These are phyloP conservation scores for Pyxicephalus adspersus DNA, from an alignment of 2,113 vertebrate species.

Conservation along the genomic window DNA sequence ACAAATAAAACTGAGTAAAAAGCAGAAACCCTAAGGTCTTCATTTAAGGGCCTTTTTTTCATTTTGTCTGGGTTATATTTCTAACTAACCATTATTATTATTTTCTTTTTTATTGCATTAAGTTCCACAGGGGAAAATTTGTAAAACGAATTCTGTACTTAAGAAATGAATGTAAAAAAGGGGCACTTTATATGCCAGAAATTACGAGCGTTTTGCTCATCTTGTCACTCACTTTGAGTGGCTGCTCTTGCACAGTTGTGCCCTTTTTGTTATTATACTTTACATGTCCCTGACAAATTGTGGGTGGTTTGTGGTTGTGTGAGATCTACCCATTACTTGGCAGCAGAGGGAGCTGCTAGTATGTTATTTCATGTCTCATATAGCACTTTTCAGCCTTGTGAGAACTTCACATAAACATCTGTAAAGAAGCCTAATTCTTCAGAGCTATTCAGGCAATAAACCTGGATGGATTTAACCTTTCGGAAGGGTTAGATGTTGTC, in stretches of 20 bases:
- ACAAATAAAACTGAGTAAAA: no score
- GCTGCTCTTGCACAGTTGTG: not conserved
- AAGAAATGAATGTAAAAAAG: no score
- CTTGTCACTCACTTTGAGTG: slow-evolving; percentile 20
- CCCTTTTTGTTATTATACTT: slow-evolving; percentile 7
- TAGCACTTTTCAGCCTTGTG: not conserved
- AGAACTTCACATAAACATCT: slow-evolving; percentile 29
- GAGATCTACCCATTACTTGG: slow-evolving; percentile 30
- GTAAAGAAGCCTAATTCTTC: slow-evolving; percentile 32
- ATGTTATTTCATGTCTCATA: not conserved
- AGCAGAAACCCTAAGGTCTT: no score
- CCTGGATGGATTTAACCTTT: slow-evolving; percentile 50
- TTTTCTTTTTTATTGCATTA: no score
- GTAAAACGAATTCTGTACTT: no score
- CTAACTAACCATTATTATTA: no score
- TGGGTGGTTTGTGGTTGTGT: slow-evolving; percentile 30
- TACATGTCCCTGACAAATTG: slow-evolving; percentile 19
- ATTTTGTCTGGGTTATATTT: no score
- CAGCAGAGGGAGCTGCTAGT: slow-evolving; percentile 49
- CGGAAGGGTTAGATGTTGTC: slow-evolving; percentile 44
- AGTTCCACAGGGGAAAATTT: no score
- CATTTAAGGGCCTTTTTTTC: no score
- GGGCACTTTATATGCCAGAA: not conserved
- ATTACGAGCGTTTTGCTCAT: no score
- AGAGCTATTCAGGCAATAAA: slow-evolving; percentile 33